Base-by-base conservation (phyloP, 1,140 invertebrate species). In the Ganaspis sp. region DNA sequence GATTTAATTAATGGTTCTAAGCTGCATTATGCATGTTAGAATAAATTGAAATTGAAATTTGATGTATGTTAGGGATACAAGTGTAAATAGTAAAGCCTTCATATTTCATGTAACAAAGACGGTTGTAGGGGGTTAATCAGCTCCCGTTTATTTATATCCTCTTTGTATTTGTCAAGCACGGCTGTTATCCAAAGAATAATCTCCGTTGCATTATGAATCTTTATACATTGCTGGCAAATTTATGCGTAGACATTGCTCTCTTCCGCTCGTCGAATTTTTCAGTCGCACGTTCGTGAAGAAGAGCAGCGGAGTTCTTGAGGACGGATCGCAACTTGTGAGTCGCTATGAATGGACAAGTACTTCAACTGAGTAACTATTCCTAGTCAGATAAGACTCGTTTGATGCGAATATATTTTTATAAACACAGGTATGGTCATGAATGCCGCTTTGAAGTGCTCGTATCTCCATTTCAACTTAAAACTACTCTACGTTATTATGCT, bases 361-460 rank as follows among this genome's bases (percentile, higher is more conserved):
- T 79, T 78, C 76, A 80, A 82, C 79, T 74, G 77, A 81, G 74
- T 76, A 82, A 82, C 75, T 79, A 79, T 82, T 82, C 75, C 79
- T 71, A 75, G 80, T 81, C 74, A 79, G 80, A 81, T 81, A 81
- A 81, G 80, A 81, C 75, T 82, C 77, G 80, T 82, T 82, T 82
- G 77, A 82, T 78, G 75, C 80, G 77, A 73, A 76, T 79, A 72
- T 75, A 77, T 82, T 80, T 74, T 80, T 73, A 71, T 73, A 79
- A 78, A 72, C 76, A 72, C 78, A 82, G 64, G 78, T 78, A 82
- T 82, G 81, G 81, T 78, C 78, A 80, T 82, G 81, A 80, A 78
- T 69, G 78, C 81, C 78, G 81, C 81, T 82, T 82, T 82, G 81
- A 82, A 82, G 78, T 82, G 74, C 69, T 75, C 74, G 72, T 75